Evolutionary conservation across 2,113 vertebrate species (phyloP).

Genomic region (Crotophaga sulcirostris): DNA sequence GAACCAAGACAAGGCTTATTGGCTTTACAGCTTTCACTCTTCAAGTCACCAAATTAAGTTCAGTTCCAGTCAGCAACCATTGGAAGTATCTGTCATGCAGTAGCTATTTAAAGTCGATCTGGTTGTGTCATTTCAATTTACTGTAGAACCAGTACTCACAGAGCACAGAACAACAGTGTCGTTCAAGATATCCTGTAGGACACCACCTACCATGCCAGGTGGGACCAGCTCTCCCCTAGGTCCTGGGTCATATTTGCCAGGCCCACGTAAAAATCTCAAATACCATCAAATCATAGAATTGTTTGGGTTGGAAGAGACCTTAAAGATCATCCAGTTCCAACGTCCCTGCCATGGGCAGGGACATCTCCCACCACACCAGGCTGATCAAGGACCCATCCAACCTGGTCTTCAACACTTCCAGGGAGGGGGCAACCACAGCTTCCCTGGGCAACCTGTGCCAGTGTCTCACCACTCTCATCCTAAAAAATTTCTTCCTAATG

Average conservation of each 20-base stretch:
- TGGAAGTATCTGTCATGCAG: constrained; percentile 9
- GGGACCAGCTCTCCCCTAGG: neutral
- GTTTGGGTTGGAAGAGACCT: too few species aligned
- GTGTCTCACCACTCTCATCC: too few species aligned
- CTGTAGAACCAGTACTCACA: neutral
- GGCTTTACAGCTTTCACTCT: neutral
- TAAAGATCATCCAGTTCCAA: too few species aligned
- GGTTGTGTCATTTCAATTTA: neutral
- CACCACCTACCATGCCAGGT: neutral
- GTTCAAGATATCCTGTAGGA: neutral
- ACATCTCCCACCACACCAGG: too few species aligned
- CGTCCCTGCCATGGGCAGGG: too few species aligned
- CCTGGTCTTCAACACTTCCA: too few species aligned
- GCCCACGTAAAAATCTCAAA: neutral
- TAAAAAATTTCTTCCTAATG: too few species aligned
- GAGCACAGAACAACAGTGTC: neutral
- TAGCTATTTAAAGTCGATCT: neutral
- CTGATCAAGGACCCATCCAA: too few species aligned
- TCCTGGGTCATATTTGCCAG: neutral
- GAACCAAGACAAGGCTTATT: neutral
- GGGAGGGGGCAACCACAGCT: too few species aligned
- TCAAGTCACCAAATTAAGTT: neutral
- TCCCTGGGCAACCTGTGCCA: too few species aligned
- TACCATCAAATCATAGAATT: neutral
- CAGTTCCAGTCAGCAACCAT: constrained; percentile 11